Base-by-base conservation (phyloP, 2,888 invertebrate species). In the Polymixis flavicincta region DNA sequence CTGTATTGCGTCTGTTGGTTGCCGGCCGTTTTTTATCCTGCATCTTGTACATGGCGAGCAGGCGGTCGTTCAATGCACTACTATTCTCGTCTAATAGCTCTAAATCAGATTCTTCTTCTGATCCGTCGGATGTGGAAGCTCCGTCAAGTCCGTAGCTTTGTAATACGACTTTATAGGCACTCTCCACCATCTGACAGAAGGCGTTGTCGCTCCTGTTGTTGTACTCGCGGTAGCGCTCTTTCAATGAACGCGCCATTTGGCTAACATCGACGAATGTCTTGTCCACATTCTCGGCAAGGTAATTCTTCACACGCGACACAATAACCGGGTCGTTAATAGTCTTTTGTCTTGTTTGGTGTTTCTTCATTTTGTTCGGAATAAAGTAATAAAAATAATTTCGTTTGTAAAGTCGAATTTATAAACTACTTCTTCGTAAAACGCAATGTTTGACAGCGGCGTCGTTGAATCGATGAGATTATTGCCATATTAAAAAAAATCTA, bases 31-130 rank as follows among this genome's bases (percentile, higher is more conserved):
- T 96, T 89, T 94, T 96, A 72, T 95, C 96, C 88, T 94, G 97
- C 95, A 96, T 95, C 92, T 94, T 96, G 89, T 95, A 96, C 95
- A 96, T 96, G 76, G 94, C 93, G 77, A 96, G 92, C 74, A 97
- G 92, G 78, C 97, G 97, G 74, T 97, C 97, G 85, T 97, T 97
- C 64, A 97, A 96, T 87, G 98, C 98, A 89, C 98, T 98, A 91
- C 98, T 98, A 90, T 98, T 98, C 84, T 98, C 98, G 89, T 98
- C 98, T 88, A 98, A 97, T 71, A 98, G 93, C 91, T 98, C 98
- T 87, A 97, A 97, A 88, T 97, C 97, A 22, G 97, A 97, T 80
- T 97, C 97, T 85, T 97, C 97, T 71, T 97, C 97, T 1, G 97
- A 96, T 37, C 97, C 97, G 71, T 97, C 97, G n/a, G 97, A 96